Evolutionary conservation across 2,113 vertebrate genomes (phyloP), one percentile per base, ranked within the genome.

Genomic region (Nothobranchius kuhntae): DNA sequence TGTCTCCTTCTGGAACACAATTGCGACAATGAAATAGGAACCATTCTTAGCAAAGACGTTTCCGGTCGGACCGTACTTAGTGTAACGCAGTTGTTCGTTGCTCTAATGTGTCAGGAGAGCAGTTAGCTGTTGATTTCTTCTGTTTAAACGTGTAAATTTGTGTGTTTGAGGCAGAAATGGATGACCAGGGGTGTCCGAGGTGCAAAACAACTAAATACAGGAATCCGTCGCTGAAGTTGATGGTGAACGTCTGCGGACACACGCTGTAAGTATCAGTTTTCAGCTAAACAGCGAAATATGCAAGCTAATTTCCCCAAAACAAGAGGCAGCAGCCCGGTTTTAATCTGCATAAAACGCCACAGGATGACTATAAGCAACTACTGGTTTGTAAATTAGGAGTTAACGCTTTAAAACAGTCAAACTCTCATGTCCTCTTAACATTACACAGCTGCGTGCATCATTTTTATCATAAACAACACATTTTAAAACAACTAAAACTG

Each of bases 201-300:
- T 99, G 97, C 83, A 99, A 98, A 87, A 98, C 97, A 66, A 98
- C 97, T 61, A 98, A 99, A 56, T 99, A 99, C 89, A 94, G 97
- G 79, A 99, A 99, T 57, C 97, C 96, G 0, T 96, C 96, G 1
- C 73, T 98, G 84, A 98, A 97, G 88, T 86, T 98, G 90, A 98
- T 99, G 96, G 97, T 99, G 83, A 98, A 98, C 64, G 95, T 99
- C 64, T 99, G 97, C 85, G 97, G 97, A 4, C 97, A 99, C 89
- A 99, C 97, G 61, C 93, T 99, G 97, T 99, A 89, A 98, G 97
- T 96, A 66, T 51, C 64, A 40, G 6, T 40, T 40, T 8, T 40
- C 36, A 53, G 26, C 61, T 38, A 45, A 60, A 55, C 52, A n/a
- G 50, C 44, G n/a, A 30, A 40, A 13, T 36, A 48, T 17, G 40